Evolutionary conservation across 2,797 vertebrate species (phyloP).

Genomic region (Lepus oiostolus): DNA sequence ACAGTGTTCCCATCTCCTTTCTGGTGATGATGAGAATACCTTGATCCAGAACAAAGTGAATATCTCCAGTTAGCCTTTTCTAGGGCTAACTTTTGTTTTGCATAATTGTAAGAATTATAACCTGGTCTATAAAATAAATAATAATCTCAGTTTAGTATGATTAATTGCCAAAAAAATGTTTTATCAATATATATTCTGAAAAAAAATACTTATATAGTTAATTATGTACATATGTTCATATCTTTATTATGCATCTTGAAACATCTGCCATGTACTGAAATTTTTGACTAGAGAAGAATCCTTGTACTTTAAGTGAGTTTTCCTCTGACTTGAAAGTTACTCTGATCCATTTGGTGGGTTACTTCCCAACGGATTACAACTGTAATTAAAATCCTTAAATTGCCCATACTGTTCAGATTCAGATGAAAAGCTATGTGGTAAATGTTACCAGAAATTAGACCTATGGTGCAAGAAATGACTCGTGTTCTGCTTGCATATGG

Average conservation of each 20-base stretch:
- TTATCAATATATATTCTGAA: background rate
- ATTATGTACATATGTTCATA: background rate
- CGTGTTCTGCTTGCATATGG: background rate
- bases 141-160: background rate
- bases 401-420: background rate
- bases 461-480: background rate
- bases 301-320: background rate
- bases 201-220: background rate
- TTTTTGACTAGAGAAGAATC: constrained; percentile 31
- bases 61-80: background rate
- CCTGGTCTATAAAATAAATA: background rate
- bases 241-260: background rate
- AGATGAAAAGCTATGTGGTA: background rate
- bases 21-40: background rate
- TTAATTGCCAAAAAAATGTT: background rate
- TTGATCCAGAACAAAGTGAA: background rate
- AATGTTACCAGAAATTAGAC: background rate
- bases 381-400: constrained; percentile 35
- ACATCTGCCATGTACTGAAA: background rate
- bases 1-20: background rate
- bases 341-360: constrained; percentile 31
- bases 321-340: constrained; percentile 24
- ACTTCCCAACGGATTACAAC: background rate
- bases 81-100: background rate
- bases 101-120: background rate